phyloP scores from a whole-genome alignment of 2,113 vertebrate species.

The Neopipo cinnamomea region DNA sequence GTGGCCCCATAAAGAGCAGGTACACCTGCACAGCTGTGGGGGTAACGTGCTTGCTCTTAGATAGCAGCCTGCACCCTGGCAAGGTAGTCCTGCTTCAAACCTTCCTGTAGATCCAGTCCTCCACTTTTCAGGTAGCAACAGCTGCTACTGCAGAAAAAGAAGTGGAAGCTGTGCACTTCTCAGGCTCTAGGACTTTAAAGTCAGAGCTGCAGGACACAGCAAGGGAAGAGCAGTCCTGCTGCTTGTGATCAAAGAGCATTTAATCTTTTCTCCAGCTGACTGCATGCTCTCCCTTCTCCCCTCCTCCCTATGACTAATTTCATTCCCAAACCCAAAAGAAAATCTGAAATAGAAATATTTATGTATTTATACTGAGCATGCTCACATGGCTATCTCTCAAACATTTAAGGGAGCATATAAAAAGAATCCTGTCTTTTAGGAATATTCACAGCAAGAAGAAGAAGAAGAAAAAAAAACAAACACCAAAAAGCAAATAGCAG shows the following conservation, averaged over 20 bases:
- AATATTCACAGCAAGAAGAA: neutral
- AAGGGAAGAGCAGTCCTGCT: conserved; percentile 16
- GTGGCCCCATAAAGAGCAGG: neutral
- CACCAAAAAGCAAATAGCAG: neutral
- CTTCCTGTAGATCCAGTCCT: neutral
- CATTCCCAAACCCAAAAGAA: conserved; percentile 35
- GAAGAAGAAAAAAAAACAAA: neutral
- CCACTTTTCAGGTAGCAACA: neutral
- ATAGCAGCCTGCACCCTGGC: neutral
- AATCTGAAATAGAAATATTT: conserved; percentile 39
- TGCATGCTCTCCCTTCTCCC: neutral
- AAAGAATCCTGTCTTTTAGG: neutral
- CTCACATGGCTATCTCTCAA: neutral
- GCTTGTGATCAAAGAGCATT: conserved; percentile 32
- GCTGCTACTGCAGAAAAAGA: neutral
- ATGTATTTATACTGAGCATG: neutral
- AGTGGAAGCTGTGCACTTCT: neutral
- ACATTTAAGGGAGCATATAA: neutral
- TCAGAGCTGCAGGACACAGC: neutral
- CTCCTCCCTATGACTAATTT: neutral
- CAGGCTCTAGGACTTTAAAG: neutral
- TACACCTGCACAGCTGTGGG: neutral
- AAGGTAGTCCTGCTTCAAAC: neutral
- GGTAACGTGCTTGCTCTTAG: neutral
- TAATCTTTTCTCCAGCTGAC: conserved; percentile 46